Percentiles rank a stretch among this genome's conserved stretches.
Evolutionary conservation across 2,888 invertebrate genomes (phyloP).

Genomic region (Melanophora roralis): DNA sequence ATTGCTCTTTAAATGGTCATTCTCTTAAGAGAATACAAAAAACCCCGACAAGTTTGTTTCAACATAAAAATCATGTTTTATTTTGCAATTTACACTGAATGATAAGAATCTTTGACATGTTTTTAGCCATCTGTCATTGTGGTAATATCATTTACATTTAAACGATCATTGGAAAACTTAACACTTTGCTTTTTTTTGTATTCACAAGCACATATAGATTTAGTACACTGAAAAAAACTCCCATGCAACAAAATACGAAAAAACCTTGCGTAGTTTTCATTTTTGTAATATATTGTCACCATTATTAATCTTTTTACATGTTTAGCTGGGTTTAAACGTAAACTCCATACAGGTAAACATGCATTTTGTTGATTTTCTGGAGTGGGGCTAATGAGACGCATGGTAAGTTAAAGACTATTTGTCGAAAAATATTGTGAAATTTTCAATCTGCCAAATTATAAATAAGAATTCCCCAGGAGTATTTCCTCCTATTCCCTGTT

Average conservation of each 20-base stretch:
- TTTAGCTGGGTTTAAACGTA: neutral
- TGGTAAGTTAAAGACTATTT: no score
- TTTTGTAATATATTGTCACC: neutral
- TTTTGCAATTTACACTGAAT: constrained; percentile 53
- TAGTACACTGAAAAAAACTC: no score
- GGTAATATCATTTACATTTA: constrained; percentile 24
- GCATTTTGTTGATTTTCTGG: no score
- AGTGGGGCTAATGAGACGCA: no score
- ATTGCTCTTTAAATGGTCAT: constrained; percentile 34
- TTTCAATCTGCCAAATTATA: no score
- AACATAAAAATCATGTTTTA: constrained; percentile 35
- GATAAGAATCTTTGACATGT: constrained; percentile 53
- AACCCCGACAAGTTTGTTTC: neutral
- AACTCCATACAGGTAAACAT: neutral
- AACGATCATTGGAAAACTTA: constrained; percentile 27
- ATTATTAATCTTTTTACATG: neutral
- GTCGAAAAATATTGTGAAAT: no score
- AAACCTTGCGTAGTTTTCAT: no score
- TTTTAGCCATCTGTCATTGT: constrained; percentile 24
- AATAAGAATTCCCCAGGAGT: no score
- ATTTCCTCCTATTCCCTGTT: no score
- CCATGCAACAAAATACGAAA: no score
- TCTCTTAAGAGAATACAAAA: neutral
- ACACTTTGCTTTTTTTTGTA: neutral
- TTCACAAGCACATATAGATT: neutral